Percentiles rank a stretch among this genome's conserved stretches.
Conservation (phyloP, 2,113 vertebrate species). For the Lagopus leucura region DNA sequence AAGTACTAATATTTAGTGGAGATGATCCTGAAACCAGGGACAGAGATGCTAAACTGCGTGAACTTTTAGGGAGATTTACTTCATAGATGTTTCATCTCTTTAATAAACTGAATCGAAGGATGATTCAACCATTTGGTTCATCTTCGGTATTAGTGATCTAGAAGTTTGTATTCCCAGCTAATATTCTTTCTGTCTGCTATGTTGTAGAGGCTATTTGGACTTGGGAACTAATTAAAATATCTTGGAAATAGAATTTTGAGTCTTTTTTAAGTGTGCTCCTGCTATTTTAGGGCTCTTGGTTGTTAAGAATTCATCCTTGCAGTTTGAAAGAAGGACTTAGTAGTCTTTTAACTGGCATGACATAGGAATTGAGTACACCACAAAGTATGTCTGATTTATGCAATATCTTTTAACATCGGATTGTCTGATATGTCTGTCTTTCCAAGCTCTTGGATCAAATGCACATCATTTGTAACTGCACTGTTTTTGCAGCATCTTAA, state of each 20-base stretch:
- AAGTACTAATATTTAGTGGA: constrained; percentile 10
- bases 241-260: constrained; percentile 51
- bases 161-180: constrained; percentile 53
- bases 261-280: constrained; percentile 28
- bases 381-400: constrained; percentile 43
- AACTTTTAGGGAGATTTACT: neutral
- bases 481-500: neutral
- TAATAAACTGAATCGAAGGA: neutral
- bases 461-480: neutral
- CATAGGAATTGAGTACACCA: neutral
- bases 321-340: constrained; percentile 53
- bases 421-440: neutral
- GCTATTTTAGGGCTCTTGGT: constrained; percentile 26
- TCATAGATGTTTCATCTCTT: neutral
- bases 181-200: constrained; percentile 58
- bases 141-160: constrained; percentile 41
- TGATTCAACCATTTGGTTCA: neutral
- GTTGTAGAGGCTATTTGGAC: constrained; percentile 51
- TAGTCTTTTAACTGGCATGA: neutral
- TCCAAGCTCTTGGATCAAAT: neutral
- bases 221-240: constrained; percentile 51
- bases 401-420: constrained; percentile 21
- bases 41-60: neutral
- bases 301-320: constrained; percentile 37
- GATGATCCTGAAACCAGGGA: neutral